These are phyloP conservation scores for Rotaria macrura DNA, from an alignment of 2,888 invertebrate genomes.

Conservation along the genomic window DNA sequence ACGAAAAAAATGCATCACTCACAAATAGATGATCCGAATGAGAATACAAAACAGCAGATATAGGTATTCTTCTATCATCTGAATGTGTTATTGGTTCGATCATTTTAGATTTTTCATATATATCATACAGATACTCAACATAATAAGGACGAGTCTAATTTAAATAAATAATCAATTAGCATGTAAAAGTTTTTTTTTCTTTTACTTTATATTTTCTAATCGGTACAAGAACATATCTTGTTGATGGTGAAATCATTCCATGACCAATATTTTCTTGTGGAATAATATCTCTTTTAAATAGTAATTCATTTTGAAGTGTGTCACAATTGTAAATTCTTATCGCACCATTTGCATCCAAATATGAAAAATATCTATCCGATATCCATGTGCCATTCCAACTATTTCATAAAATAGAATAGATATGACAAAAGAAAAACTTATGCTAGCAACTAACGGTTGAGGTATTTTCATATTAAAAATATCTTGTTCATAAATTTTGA, in stretches of 20 bases:
- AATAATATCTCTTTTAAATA: not conserved
- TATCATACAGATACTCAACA: not conserved
- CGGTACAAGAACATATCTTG: not conserved
- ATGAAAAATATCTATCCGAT: not conserved
- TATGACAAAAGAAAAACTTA: not conserved
- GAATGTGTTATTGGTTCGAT: not conserved
- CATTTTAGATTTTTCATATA: not conserved
- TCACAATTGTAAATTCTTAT: slow-evolving; percentile 9
- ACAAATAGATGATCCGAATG: not conserved
- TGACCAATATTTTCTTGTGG: not conserved
- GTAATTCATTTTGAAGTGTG: not conserved
- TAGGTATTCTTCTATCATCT: not conserved
- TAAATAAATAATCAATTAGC: not conserved
- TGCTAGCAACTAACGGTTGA: not conserved
- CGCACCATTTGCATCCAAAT: not conserved
- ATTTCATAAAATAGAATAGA: not conserved
- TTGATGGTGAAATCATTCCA: not conserved
- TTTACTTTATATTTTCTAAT: not conserved
- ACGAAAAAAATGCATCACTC: not conserved
- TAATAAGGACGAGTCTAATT: not conserved
- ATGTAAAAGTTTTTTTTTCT: not conserved
- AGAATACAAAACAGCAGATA: not conserved
- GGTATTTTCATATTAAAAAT: not conserved
- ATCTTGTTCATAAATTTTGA: not conserved
- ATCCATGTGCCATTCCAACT: slow-evolving; percentile 21